phyloP scores from a whole-genome alignment of 2,797 vertebrate genomes.

The Eurystomus glaucurus region DNA sequence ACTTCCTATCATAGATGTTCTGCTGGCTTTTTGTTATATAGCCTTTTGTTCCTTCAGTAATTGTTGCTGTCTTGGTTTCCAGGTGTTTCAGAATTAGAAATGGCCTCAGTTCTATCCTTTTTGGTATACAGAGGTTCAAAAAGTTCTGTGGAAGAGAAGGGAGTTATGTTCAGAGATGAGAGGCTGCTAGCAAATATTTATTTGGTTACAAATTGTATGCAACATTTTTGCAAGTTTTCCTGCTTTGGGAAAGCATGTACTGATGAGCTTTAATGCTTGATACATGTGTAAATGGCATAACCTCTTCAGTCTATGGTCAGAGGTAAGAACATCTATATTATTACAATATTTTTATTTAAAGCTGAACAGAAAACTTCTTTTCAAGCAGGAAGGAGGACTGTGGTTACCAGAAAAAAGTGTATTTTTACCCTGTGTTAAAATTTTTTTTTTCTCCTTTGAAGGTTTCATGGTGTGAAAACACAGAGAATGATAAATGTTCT shows the following conservation, averaged over 20 bases:
- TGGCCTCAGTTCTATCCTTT: background rate
- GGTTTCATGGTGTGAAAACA: background rate
- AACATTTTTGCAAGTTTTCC: background rate
- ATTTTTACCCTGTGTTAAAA: background rate
- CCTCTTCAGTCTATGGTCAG: background rate
- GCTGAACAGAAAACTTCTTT: background rate
- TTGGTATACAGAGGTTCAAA: fast-evolving
- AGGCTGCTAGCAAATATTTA: background rate
- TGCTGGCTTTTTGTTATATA: background rate
- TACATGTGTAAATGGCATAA: background rate
- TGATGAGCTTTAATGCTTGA: background rate
- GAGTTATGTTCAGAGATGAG: background rate
- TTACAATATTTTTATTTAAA: background rate
- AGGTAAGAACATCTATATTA: background rate
- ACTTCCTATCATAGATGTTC: background rate
- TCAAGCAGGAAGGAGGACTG: background rate
- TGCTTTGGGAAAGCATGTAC: background rate
- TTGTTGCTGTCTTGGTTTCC: background rate
- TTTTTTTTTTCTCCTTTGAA: background rate
- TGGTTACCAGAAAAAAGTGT: background rate
- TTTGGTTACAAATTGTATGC: background rate
- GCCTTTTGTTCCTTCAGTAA: background rate
- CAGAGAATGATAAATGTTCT: background rate
- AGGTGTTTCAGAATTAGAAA: background rate
- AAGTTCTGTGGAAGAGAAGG: background rate